Base-by-base conservation (phyloP, 1,140 invertebrate species). In the Calosoma granatense region DNA sequence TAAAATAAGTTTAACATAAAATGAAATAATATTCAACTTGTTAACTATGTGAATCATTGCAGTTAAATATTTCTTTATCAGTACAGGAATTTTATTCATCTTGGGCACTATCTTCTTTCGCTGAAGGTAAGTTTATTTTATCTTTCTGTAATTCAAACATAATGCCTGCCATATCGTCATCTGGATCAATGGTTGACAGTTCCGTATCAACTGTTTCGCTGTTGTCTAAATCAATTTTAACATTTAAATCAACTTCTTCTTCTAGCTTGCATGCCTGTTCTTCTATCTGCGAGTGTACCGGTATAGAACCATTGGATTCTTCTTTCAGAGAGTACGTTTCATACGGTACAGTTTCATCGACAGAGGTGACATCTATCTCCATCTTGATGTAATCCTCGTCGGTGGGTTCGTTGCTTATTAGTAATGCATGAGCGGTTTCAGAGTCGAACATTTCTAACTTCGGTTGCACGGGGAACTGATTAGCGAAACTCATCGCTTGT, bases 101-200 rank as follows among this genome's bases (percentile, higher is more conserved):
- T n/a, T n/a, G n/a, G n/a, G n/a, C n/a, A n/a, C n/a, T n/a, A n/a
- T n/a, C n/a, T n/a, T n/a, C n/a, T n/a, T n/a, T n/a, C n/a, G n/a
- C n/a, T n/a, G n/a, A n/a, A n/a, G n/a, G n/a, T n/a, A n/a, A n/a
- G n/a, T n/a, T n/a, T n/a, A n/a, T n/a, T n/a, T n/a, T 12, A 47
- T 64, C 64, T 54, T 75, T 72, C n/a, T 72, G 73, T 72, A 75
- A 73, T 62, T 75, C 73, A 20, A 72, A 65, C 73, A 75, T 75
- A 53, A 74, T 57, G 17, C 73, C 73, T 17, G 73, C 73, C 67
- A 75, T 72, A 54, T 75, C 73, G 52, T 75, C 73, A 36, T 75
- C 73, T 1, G 73, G 73, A 63, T 75, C 73, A 23, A 75, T 74
- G 54, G 74, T 72, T 47, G 71, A 68, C 19, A 56, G 54, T 51